Conservation (phyloP, 2,797 vertebrate species). For the Lagorchestes hirsutus region DNA sequence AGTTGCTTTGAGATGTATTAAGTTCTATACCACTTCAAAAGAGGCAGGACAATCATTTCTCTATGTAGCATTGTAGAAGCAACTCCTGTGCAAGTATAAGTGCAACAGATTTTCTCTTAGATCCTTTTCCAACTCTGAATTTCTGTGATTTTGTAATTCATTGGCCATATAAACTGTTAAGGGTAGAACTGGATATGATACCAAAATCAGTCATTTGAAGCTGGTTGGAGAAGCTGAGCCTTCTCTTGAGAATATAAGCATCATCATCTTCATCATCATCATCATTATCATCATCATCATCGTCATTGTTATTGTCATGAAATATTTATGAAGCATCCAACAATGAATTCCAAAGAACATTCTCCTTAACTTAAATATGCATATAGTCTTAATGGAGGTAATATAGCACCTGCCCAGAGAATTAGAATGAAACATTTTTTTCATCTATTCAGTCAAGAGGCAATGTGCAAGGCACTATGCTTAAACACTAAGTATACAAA, state of each 20-base stretch:
- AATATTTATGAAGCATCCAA: slow-evolving; percentile 33
- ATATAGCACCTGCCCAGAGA: neutral
- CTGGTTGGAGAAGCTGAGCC: too few species aligned
- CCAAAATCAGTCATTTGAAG: too few species aligned
- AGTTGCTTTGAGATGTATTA: neutral
- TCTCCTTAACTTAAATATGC: slow-evolving; percentile 9
- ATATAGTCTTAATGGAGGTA: slow-evolving; percentile 26
- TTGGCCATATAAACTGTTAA: neutral
- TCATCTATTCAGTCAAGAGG: neutral
- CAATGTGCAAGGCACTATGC: neutral
- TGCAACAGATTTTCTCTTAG: neutral
- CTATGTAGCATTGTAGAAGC: neutral
- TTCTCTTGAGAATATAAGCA: too few species aligned
- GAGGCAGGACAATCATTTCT: accelerated
- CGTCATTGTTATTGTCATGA: neutral
- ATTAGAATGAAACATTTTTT: neutral
- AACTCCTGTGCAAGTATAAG: neutral
- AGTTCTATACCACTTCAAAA: neutral
- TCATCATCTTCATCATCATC: neutral
- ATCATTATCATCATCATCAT: neutral
- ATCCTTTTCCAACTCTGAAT: neutral
- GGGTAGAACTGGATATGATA: neutral
- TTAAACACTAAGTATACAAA: neutral
- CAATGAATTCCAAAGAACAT: neutral
- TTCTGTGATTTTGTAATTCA: neutral